Conservation (phyloP, 1,140 invertebrate genomes). For the Dendroctonus ponderosae region DNA sequence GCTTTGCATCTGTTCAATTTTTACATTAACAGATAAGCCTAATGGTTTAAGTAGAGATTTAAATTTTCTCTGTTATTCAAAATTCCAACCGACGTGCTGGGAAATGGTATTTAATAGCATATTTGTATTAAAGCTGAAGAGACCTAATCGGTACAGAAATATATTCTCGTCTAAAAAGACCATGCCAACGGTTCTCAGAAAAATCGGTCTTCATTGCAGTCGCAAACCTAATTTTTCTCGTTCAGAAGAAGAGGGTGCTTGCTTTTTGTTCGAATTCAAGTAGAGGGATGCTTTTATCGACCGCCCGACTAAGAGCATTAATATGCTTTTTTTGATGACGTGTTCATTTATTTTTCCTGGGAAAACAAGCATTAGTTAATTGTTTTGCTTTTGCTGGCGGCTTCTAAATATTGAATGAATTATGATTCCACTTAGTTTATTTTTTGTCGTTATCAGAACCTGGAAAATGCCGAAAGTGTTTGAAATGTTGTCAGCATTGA, state of each 20-base stretch:
- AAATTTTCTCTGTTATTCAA: neutral
- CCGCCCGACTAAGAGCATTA: conserved; percentile 7
- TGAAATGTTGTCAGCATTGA: too few species aligned
- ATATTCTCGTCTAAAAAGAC: too few species aligned
- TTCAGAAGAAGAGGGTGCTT: conserved; percentile 2
- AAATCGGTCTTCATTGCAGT: neutral
- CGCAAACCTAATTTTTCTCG: neutral
- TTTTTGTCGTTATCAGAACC: too few species aligned
- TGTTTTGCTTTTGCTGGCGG: conserved; percentile 21
- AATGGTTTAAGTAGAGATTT: too few species aligned
- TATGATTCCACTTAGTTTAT: conserved; percentile 6
- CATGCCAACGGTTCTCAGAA: too few species aligned
- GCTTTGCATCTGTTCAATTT: conserved; percentile 3
- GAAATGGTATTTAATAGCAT: too few species aligned
- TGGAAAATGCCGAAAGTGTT: too few species aligned
- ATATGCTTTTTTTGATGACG: conserved; percentile 21
- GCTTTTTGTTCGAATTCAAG: conserved; percentile 4
- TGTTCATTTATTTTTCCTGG: conserved; percentile 10
- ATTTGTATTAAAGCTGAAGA: too few species aligned
- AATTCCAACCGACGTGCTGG: too few species aligned
- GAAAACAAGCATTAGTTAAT: conserved; percentile 28
- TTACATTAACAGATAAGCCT: too few species aligned
- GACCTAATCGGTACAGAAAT: too few species aligned
- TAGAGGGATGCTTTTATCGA: conserved; percentile 6
- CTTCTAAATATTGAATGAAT: conserved; percentile 26